Evolutionary conservation across 2,113 vertebrate genomes (phyloP).

Genomic region (Ameiurus melas): DNA sequence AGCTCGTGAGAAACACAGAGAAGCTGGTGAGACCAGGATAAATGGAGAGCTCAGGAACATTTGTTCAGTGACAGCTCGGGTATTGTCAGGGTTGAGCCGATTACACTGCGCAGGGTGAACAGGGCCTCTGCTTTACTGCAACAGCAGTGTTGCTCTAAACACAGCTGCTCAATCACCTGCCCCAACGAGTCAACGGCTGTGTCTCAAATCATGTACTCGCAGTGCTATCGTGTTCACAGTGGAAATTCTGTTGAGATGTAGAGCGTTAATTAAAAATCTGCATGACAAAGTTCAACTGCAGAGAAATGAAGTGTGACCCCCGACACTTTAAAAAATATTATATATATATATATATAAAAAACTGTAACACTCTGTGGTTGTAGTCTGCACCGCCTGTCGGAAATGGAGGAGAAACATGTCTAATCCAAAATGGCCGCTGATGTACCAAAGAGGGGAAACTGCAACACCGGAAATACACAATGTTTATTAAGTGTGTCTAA

Average conservation of each 20-base stretch:
- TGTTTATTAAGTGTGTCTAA: neutral
- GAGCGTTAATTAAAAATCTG: neutral
- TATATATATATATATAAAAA: no score
- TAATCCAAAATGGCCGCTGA: neutral
- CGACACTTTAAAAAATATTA: neutral
- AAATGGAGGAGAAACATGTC: neutral
- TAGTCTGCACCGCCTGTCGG: no score
- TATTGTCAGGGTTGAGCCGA: neutral
- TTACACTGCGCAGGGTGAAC: neutral
- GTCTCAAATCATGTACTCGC: neutral
- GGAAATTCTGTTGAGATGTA: neutral
- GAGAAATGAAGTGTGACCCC: neutral
- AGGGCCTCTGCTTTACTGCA: constrained; percentile 15
- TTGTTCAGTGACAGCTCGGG: constrained; percentile 9
- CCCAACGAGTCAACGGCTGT: neutral
- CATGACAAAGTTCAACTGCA: neutral
- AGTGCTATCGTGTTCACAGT: neutral
- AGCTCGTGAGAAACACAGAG: neutral
- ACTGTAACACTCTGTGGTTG: no score
- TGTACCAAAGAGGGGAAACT: neutral
- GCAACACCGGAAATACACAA: neutral
- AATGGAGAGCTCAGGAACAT: neutral
- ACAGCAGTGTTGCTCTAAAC: constrained; percentile 5
- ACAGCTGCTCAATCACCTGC: constrained; percentile 43
- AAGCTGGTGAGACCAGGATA: constrained; percentile 10